Base-by-base conservation (phyloP, 2,888 invertebrate genomes). In the Torymus auratus region DNA sequence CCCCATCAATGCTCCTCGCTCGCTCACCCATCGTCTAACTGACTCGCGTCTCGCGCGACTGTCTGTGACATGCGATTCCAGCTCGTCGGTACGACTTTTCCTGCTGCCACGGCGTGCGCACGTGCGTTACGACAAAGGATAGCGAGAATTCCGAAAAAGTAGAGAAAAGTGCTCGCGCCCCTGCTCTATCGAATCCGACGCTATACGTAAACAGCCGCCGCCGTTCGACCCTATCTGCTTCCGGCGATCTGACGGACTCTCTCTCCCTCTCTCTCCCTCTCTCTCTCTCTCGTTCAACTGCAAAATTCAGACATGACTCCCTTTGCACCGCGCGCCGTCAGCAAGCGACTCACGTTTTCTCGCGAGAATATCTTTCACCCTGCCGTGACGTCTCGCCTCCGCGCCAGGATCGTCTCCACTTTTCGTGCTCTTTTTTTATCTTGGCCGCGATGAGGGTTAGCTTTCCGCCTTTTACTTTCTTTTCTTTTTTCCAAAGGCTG, bases 271-370 rank as follows among this genome's bases (percentile, higher is more conserved):
- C 17, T 15, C 58, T 17, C 20, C 3, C 20, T 20, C 20, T 53
- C 17, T 15, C 58, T 17, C 20, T 10, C 64, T 64, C 23, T n/a
- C 17, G 52, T 73, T 73, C 65, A 13, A 65, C 65, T 73, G 74
- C 20, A 20, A 61, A 28, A 4, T 52, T 52, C 7, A 14, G 15
- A 41, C 23, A n/a, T 23, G 23, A 13, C 58, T 61, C 10, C 23
- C 61, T 20, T 28, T 28, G 28, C 28, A 28, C 28, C 28, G 28
- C 28, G 28, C 7, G n/a, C 11, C 17, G 23, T 61, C 28, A n/a
- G 23, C 67, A 76, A 41, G 68, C 76, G 5, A 28, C 62, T 76
- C 62, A 76, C 76, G 76, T 62, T 68, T 61, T 62, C 68, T 76
- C 17, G 12, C 68, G 55, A 20, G 20, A 72, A 72, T 72, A 62